Percentiles rank a stretch among this genome's conserved stretches.
Evolutionary conservation across 1,140 invertebrate genomes (phyloP).

Genomic region (Drosophila biarmipes): DNA sequence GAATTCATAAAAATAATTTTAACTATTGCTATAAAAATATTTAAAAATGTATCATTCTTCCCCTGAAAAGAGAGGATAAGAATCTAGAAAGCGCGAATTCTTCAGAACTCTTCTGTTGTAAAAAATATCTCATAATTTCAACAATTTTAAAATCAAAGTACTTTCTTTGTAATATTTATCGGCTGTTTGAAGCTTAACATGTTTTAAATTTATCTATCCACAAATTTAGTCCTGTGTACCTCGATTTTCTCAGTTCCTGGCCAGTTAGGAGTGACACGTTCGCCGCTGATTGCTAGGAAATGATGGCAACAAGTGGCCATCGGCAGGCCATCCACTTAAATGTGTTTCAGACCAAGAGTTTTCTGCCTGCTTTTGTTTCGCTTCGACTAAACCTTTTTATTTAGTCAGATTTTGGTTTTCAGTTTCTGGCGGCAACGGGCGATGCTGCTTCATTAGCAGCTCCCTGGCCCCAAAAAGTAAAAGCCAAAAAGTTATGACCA

Average conservation of each 20-base stretch:
- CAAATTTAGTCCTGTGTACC: constrained; percentile 4
- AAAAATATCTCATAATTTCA: too few species aligned
- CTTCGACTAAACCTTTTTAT: constrained; percentile 2
- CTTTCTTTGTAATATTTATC: too few species aligned
- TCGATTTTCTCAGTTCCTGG: constrained; percentile 14
- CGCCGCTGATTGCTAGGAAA: constrained; percentile 75
- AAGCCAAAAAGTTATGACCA: constrained; percentile 77
- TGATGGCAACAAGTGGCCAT: constrained; percentile 71
- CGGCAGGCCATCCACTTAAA: constrained; percentile 62
- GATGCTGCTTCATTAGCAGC: constrained; percentile 66
- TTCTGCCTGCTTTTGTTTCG: constrained; percentile 26
- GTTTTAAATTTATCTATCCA: too few species aligned
- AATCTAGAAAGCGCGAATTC: too few species aligned
- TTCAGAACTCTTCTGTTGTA: too few species aligned
- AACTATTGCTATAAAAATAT: too few species aligned
- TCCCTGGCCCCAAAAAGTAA: constrained; percentile 59
- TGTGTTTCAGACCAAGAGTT: constrained; percentile 46
- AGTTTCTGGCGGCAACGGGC: constrained; percentile 27
- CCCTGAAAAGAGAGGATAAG: too few species aligned
- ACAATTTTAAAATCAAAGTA: too few species aligned
- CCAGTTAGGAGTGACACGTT: constrained; percentile 69
- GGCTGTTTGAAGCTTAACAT: too few species aligned
- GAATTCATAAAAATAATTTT: too few species aligned
- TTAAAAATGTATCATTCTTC: too few species aligned
- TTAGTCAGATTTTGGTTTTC: constrained; percentile 22